Evolutionary conservation across 2,888 invertebrate species (phyloP), one percentile per base, ranked within the genome.

Genomic region (Alcis repandata): DNA sequence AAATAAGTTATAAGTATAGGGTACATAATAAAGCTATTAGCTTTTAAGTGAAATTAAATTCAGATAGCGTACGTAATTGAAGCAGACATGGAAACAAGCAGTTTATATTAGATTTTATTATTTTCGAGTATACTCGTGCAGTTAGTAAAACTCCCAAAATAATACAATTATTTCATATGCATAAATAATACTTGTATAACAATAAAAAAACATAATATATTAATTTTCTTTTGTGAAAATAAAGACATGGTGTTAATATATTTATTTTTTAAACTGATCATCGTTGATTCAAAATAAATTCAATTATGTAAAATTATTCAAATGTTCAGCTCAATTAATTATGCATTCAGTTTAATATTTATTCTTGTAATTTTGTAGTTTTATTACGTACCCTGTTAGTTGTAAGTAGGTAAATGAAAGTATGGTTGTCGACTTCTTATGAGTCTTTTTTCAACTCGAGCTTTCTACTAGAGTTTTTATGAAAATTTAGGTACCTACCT

Each of bases 391-490:
- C 8, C 43, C 32, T 56, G 33, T 43, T 43, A 56, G 32, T 27
- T 58, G 76, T 74, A 68, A 53, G 52, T 57, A 59, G 32, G 68
- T 74, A 73, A 77, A 79, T 73, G 78, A 79, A 85, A 79, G 83
- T 81, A 91, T 89, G 91, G 91, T 91, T 91, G 91, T 91, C 80
- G 88, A 91, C 88, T 88, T 88, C 87, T 85, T 88, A 88, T 74
- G 86, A 89, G 91, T 89, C 89, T 48, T 83, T 88, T 89, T 86
- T 86, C 81, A 87, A 87, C 85, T 90, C 91, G 92, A 92, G 92
- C 92, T 92, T 91, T 92, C 88, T 87, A 83, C 74, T 89, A 85
- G 75, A 73, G 75, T 77, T 74, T 65, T 61, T 67, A 6, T 13
- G 17, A 41, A 41, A 17, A 19, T 43, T 13, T 43, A 51, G 36